A percentile compares a stretch with the other conserved stretches of the same genome.
Evolutionary conservation across 2,888 invertebrate genomes (phyloP).

Genomic region (Balanococcus diminutus): DNA sequence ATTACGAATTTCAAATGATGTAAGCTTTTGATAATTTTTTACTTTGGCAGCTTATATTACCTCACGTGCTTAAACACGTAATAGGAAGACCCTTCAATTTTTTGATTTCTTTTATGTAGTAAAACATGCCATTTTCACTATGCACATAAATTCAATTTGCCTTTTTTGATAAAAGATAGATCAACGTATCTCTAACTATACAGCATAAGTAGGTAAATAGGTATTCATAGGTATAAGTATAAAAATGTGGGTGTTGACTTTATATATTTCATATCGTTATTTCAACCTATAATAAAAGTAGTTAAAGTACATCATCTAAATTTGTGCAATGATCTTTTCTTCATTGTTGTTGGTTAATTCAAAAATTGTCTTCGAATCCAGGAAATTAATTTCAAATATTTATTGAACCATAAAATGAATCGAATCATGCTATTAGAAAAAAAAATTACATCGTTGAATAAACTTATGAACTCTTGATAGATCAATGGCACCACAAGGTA

Average conservation of each 20-base stretch:
- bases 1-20: slow-evolving; percentile 43
- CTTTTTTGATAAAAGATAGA: no score
- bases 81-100: neutral
- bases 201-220: no score
- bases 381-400: slow-evolving; percentile 18
- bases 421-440: neutral
- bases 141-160: no score
- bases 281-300: no score
- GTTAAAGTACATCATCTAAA: no score
- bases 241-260: no score
- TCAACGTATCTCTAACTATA: no score
- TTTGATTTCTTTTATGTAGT: neutral
- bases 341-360: neutral
- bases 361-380: neutral
- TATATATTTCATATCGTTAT: no score
- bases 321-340: no score
- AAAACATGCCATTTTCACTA: no score
- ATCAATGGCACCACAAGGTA: neutral
- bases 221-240: no score
- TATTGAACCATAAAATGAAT: slow-evolving; percentile 7
- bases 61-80: slow-evolving; percentile 5
- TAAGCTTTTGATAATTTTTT: slow-evolving; percentile 39
- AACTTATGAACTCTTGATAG: neutral
- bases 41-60: slow-evolving; percentile 37
- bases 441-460: neutral